Evolutionary conservation across 1,140 invertebrate genomes (phyloP), one percentile per base, ranked within the genome.

Genomic region (Scaptomyza hsui): DNA sequence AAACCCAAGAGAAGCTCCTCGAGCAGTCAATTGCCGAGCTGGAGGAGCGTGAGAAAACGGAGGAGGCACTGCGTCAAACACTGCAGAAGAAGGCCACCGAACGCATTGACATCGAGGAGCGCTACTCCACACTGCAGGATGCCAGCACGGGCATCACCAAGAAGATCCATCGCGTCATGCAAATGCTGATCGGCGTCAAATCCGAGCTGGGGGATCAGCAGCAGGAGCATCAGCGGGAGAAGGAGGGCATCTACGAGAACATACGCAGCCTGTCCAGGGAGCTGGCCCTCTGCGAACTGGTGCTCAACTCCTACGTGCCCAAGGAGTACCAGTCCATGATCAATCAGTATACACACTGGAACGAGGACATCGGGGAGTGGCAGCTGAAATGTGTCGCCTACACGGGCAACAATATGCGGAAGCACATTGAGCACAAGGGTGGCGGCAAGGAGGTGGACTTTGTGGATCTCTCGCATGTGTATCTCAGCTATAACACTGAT

Each of bases 331-430:
- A 98, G 95, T 96, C 96, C 60, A 94, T 98, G 92, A 97, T 99
- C 64, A 97, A 99, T 83, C 94, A 96, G 77, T 97, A 98, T 91
- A 97, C 98, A 12, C 95, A 96, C 80, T 99, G 98, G 97, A 99
- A 99, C 93, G 98, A 99, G 92, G 98, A 99, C 79, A 98, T 98
- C 47, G 98, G 98, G 13, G 98, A 99, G 92, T 99, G 98, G 97
- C 98, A 99, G 91, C 93, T 99, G 9, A 97, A 97, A 90, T 99
- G 98, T 92, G 97, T 99, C 1, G 99, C 99, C 0, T 99, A 99
- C 91, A 99, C 98, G 12, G 99, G 99, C 0, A 99, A 99, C 92
- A 99, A 99, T 91, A 99, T 99, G 97, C 93, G 96, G 18, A 97
- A 97, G 89, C 92, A 92, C 55, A 89, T 91, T 32, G 91, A 90